Evolutionary conservation across 2,113 vertebrate genomes (phyloP).

Genomic region (Variabilichromis moorii): DNA sequence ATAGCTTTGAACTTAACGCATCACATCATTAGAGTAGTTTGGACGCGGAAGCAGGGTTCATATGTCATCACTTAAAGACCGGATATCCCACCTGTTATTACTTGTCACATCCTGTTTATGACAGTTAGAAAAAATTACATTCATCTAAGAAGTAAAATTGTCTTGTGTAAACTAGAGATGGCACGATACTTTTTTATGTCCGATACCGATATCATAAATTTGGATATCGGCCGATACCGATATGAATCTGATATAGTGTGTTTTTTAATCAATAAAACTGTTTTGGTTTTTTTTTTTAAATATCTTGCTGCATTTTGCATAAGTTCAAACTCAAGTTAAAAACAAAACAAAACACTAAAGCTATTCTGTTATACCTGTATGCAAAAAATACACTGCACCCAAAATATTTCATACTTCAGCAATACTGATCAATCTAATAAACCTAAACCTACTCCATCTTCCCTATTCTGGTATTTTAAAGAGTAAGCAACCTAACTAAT

Average conservation of each 20-base stretch:
- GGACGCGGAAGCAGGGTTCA: background rate
- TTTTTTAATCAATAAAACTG: background rate
- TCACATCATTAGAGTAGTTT: background rate
- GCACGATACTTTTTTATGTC: background rate
- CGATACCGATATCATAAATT: background rate
- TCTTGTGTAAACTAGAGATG: background rate
- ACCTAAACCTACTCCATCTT: fast-evolving
- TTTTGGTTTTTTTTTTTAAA: background rate
- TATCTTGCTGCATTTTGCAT: background rate
- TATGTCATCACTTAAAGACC: background rate
- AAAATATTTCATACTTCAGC: background rate
- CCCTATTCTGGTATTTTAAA: background rate
- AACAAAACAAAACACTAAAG: background rate
- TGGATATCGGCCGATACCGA: background rate
- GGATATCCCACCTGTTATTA: background rate
- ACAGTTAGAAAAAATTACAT: background rate
- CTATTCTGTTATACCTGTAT: background rate
- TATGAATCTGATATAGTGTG: background rate
- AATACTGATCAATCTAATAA: background rate
- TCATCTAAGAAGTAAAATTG: background rate
- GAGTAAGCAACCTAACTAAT: background rate
- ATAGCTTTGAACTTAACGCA: background rate
- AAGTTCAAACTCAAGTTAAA: background rate
- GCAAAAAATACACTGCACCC: background rate
- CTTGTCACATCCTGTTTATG: background rate